These are phyloP conservation scores for Drosophila yakuba DNA, from an alignment of 1,140 invertebrate genomes.

Conservation along the genomic window DNA sequence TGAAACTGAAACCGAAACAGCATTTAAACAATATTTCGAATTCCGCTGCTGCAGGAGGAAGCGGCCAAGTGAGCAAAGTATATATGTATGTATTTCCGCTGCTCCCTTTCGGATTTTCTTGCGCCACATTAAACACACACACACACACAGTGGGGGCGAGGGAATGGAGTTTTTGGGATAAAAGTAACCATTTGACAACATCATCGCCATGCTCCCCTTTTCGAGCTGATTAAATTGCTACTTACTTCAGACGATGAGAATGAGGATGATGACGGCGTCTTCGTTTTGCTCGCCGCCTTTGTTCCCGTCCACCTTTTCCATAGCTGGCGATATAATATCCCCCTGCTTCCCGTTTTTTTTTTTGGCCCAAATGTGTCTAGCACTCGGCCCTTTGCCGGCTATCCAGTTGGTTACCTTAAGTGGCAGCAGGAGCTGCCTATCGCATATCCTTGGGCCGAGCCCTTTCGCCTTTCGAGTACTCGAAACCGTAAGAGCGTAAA, in stretches of 20 bases:
- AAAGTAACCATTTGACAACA: constrained; percentile 72
- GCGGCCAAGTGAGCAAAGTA: constrained; percentile 36
- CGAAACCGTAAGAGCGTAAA: constrained; percentile 64
- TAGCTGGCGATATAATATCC: constrained; percentile 32
- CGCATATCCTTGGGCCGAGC: constrained; percentile 35
- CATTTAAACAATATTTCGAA: constrained; percentile 74
- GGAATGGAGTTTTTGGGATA: constrained; percentile 7
- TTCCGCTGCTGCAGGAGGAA: constrained; percentile 50
- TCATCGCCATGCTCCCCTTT: constrained; percentile 59
- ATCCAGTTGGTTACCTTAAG: constrained; percentile 61
- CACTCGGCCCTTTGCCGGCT: constrained; percentile 25
- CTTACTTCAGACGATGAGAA: constrained; percentile 49
- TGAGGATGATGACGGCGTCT: constrained; percentile 41
- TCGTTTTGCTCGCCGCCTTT: constrained; percentile 59
- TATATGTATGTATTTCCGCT: constrained; percentile 54
- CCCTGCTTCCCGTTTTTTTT: constrained; percentile 25
- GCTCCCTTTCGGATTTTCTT: constrained; percentile 47
- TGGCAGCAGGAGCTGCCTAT: constrained; percentile 45
- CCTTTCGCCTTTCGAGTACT: constrained; percentile 42
- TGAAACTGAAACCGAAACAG: neutral
- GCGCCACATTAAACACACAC: constrained; percentile 76
- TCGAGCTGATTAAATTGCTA: constrained; percentile 75
- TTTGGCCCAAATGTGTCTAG: constrained; percentile 72
- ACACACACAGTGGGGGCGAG: constrained; percentile 2
- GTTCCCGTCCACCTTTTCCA: constrained; percentile 59